Percentiles rank a stretch among this genome's conserved stretches.
These are phyloP conservation scores for Bombus huntii DNA, from an alignment of 1,140 invertebrate genomes.

Conservation along the genomic window DNA sequence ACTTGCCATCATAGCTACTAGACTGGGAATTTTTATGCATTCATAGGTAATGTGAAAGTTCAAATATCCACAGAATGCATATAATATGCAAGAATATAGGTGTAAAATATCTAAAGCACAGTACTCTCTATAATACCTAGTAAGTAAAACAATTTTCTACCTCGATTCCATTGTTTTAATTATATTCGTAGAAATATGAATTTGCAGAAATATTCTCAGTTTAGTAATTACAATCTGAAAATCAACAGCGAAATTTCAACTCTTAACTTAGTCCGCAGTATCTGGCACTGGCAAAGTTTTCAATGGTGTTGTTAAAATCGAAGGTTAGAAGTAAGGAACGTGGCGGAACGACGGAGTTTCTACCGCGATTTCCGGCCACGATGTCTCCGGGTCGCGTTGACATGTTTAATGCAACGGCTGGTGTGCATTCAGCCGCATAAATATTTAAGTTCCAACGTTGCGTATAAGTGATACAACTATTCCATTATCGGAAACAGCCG, in stretches of 20 bases:
- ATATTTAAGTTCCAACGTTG: constrained; percentile 36
- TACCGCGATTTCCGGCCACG: constrained; percentile 14
- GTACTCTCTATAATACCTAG: too few relatives aligned
- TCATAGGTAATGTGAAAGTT: too few relatives aligned
- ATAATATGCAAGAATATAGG: too few relatives aligned
- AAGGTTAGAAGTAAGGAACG: not conserved
- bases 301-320: not conserved
- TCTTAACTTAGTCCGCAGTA: not conserved
- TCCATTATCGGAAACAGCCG: constrained; percentile 48
- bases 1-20: too few relatives aligned
- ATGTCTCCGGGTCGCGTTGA: constrained; percentile 18
- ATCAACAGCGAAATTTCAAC: not conserved
- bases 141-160: too few relatives aligned
- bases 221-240: not conserved
- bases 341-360: not conserved
- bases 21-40: too few relatives aligned
- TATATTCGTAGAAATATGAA: too few relatives aligned
- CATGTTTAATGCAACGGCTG: constrained; percentile 57
- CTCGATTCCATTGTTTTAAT: too few relatives aligned
- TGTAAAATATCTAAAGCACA: too few relatives aligned
- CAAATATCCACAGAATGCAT: too few relatives aligned
- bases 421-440: constrained; percentile 39
- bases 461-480: constrained; percentile 50
- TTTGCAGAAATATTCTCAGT: too few relatives aligned
- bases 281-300: not conserved